Evolutionary conservation across 1,140 invertebrate species (phyloP).

Genomic region (Aphelenchoides fujianensis): DNA sequence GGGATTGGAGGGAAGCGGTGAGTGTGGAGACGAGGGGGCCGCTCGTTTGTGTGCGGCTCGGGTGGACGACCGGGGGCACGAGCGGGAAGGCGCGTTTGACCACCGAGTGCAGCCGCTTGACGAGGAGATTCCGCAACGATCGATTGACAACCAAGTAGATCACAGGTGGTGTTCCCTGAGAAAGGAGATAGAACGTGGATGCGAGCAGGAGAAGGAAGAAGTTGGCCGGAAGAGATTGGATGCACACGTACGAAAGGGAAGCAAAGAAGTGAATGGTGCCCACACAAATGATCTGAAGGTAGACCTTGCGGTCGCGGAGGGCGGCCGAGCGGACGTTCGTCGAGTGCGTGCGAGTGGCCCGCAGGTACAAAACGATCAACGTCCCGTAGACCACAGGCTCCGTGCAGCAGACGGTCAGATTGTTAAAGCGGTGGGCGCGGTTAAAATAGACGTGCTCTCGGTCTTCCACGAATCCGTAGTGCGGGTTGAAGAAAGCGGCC

Average conservation of each 20-base stretch:
- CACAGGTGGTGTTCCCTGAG: no score
- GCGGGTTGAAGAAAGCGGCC: constrained; percentile 25
- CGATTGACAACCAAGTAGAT: not conserved
- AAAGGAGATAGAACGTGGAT: no score
- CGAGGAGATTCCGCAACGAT: not conserved
- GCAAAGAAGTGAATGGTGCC: not conserved
- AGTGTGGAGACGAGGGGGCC: no score
- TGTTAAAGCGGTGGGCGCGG: not conserved
- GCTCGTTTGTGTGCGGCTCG: no score
- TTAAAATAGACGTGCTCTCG: not conserved
- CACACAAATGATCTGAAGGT: not conserved
- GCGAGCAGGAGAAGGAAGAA: no score
- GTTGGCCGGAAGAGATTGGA: not conserved
- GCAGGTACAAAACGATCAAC: not conserved
- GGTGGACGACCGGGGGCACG: no score
- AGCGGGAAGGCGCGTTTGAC: no score
- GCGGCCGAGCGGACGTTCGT: not conserved
- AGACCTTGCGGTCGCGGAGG: not conserved
- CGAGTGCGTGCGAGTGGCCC: not conserved
- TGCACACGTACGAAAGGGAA: not conserved
- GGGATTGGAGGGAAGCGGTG: no score
- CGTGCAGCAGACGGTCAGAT: not conserved
- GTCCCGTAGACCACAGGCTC: not conserved
- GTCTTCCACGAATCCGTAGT: not conserved
- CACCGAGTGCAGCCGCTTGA: constrained; percentile 5